Evolutionary conservation across 23 tunicate species (phyloP).

Genomic region (Styela plicata): DNA sequence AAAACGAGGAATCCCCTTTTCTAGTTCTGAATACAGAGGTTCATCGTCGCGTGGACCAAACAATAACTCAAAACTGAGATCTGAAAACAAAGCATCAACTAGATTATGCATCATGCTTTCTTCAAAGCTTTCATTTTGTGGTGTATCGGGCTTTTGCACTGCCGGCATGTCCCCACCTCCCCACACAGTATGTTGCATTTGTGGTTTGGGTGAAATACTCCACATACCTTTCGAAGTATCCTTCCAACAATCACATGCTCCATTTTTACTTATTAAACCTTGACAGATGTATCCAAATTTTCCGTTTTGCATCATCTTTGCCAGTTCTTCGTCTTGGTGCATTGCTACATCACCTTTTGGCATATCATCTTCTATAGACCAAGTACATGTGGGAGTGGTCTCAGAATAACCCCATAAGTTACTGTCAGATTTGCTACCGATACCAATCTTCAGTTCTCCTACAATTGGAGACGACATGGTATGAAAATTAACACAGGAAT

Average conservation of each 20-base stretch:
- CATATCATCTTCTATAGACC: background rate
- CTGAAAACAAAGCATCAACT: slow-evolving; percentile 33
- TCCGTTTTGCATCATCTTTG: slow-evolving; percentile 7
- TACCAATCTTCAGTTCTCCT: background rate
- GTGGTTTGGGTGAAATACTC: background rate
- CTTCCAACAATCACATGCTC: background rate
- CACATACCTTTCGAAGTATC: background rate
- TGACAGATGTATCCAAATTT: slow-evolving; percentile 6
- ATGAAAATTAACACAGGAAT: background rate
- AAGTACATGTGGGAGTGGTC: background rate
- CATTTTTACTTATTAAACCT: background rate
- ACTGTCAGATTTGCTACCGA: background rate
- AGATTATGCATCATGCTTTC: slow-evolving; percentile 23
- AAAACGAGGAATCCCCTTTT: background rate
- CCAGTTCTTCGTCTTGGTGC: background rate
- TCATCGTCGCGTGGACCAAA: background rate
- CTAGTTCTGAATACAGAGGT: background rate
- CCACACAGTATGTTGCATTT: background rate
- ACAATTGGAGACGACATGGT: background rate
- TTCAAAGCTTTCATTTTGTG: background rate
- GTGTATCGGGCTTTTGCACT: background rate
- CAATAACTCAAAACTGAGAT: slow-evolving; percentile 8
- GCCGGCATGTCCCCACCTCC: background rate
- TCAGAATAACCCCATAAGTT: background rate
- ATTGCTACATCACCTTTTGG: background rate